Base-by-base conservation (phyloP, 2,888 invertebrate species). In the Callyntrura guangdongensis region DNA sequence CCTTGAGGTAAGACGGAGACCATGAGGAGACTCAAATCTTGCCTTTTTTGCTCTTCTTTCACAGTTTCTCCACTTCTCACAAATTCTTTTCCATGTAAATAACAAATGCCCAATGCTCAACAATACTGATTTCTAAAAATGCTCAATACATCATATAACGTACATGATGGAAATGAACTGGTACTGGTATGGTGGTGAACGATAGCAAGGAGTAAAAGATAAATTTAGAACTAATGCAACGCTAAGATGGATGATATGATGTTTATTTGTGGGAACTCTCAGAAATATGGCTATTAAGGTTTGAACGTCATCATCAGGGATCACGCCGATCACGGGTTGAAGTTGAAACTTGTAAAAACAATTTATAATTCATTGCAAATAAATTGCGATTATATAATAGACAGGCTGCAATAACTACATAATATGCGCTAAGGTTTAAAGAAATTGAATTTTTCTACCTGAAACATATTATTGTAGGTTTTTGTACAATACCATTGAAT, bases 241-340 rank as follows among this genome's bases (percentile, higher is more conserved):
- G n/a, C 47, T 25, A 2, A 22, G 11, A 27, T 25, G 53, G 47
- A 69, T 47, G 45, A 72, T 72, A 69, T 72, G 47, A 47, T n/a
- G 49, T 12, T 84, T 22, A 74, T 61, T 69, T 82, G 81, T 89
- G 83, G 83, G 89, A 89, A 89, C 72, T 89, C 59, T 89, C 49
- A 89, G 72, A 85, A 85, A 59, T 25, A 69, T 88, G 20, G 6
- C 72, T 74, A 89, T 89, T 88, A 89, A 45, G n/a, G 53, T 72
- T 79, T 67, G 36, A 45, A 56, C 87, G 87, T 88, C 87, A 88
- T 67, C 36, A 72, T 72, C n/a, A n/a, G n/a, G 47, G 79, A 77
- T 72, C 64, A 83, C 22, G 64, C 22, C 64, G 64, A 64, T 64
- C 72, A 72, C 47, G 72, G 61, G 56, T 61, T 82, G 6, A 82